Conservation (phyloP, 1,140 invertebrate genomes). For the Drosophila biarmipes region DNA sequence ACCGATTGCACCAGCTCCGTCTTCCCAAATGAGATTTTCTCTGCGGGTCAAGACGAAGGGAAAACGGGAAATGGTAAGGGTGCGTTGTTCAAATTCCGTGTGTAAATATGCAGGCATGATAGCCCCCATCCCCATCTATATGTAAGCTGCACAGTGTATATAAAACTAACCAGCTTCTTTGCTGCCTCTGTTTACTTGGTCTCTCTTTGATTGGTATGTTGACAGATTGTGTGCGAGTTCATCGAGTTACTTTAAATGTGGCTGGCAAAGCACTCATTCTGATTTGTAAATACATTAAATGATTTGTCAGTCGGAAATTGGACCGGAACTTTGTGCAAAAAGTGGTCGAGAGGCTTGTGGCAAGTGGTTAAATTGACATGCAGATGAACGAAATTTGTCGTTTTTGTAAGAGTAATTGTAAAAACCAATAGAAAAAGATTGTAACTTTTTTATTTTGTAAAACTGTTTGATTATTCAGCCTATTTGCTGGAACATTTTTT, state of each 20-base stretch:
- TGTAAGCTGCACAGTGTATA: neutral
- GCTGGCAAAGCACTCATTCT: constrained; percentile 14
- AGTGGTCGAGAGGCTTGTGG: constrained; percentile 8
- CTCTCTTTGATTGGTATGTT: constrained; percentile 42
- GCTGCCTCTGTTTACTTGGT: constrained; percentile 44
- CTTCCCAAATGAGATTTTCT: constrained; percentile 85
- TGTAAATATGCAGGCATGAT: constrained; percentile 51
- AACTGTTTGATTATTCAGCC: no score
- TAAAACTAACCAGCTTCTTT: constrained; percentile 18
- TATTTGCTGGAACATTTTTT: no score
- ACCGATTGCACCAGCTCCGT: constrained; percentile 85
- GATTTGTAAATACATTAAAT: constrained; percentile 46
- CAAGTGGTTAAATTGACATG: constrained; percentile 15
- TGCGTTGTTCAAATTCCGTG: constrained; percentile 42
- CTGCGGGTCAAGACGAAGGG: constrained; percentile 58
- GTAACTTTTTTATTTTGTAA: no score
- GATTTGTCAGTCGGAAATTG: constrained; percentile 29
- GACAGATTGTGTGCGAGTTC: constrained; percentile 23
- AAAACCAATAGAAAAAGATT: neutral
- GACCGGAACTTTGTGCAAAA: constrained; percentile 7
- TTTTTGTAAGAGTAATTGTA: neutral
- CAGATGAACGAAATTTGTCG: neutral
- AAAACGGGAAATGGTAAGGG: neutral
- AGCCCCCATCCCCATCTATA: constrained; percentile 4
- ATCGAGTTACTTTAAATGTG: constrained; percentile 29